These are phyloP conservation scores for Drosophila miranda DNA, from an alignment of 1,140 invertebrate species.

Conservation along the genomic window DNA sequence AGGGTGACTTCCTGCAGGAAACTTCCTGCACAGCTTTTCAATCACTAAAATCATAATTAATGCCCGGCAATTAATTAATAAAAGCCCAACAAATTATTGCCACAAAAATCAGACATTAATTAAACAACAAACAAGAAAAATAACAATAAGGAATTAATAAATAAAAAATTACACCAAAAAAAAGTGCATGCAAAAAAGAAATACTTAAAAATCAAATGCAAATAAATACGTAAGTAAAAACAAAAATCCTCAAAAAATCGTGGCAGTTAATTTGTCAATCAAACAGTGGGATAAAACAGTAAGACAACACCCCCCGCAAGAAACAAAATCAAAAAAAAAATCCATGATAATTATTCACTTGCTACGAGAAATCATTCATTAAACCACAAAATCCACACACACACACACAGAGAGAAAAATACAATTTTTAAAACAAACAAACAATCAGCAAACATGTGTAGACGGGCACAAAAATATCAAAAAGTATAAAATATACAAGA, in stretches of 20 bases:
- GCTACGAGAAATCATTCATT: slow-evolving; percentile 36
- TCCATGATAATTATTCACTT: slow-evolving; percentile 75
- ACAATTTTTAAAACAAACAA: slow-evolving; percentile 71
- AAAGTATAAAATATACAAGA: slow-evolving; percentile 74
- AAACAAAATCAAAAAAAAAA: slow-evolving; percentile 13
- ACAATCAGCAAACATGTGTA: slow-evolving; percentile 75
- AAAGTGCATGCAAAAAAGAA: slow-evolving; percentile 18
- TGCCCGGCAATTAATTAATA: slow-evolving; percentile 3
- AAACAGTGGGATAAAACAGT: slow-evolving; percentile 25
- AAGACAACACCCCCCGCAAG: slow-evolving; percentile 27
- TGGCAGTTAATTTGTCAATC: slow-evolving; percentile 74
- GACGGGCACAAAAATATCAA: slow-evolving; percentile 59
- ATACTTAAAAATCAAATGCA: slow-evolving; percentile 38
- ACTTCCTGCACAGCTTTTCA: neutral
- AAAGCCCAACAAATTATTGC: slow-evolving; percentile 34
- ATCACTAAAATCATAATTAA: neutral
- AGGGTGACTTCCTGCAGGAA: too few relatives aligned
- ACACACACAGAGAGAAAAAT: slow-evolving; percentile 25
- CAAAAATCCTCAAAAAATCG: slow-evolving; percentile 46
- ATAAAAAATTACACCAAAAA: slow-evolving; percentile 34
- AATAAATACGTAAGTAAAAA: slow-evolving; percentile 22
- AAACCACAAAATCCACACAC: slow-evolving; percentile 66
- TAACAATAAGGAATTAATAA: slow-evolving; percentile 57
- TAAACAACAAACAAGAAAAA: slow-evolving; percentile 40
- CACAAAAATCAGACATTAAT: slow-evolving; percentile 39